Evolutionary conservation across 2,888 invertebrate species (phyloP), one percentile per base, ranked within the genome.

Genomic region (Athalia rosae): DNA sequence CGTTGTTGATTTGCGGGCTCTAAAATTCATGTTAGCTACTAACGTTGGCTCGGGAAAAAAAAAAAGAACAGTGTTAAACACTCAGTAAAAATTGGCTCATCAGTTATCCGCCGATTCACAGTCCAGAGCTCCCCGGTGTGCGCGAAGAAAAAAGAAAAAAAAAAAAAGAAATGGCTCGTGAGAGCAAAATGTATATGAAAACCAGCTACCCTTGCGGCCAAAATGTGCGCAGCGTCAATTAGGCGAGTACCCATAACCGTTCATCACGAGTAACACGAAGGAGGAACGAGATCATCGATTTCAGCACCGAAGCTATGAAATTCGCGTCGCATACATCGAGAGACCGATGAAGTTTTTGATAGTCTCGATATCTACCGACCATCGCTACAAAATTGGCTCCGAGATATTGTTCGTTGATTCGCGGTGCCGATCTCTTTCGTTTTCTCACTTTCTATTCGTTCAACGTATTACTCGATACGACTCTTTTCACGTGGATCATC

Each of bases 211-310:
- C 13, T 7, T 13, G 15, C n/a, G 13, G 28, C 28, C 61, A 6
- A 15, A 15, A 41, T 41, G 9, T n/a, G 15, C 45, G 7, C 9
- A 8, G 59, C 45, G 56, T 71, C 71, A 59, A 71, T 71, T 71
- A 71, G 56, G 45, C 43, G 71, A 71, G 71, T 58, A 71, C 59
- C 71, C 71, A 71, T 71, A 71, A 71, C 71, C 71, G 71, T 71
- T 45, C 45, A 58, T 71, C 71, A 71, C 71, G 13, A 15, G 15
- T 53, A 50, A 53, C 50, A 67, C 67, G n/a, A 13, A 6, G 5
- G 59, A 59, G 59, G 11, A n/a, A 6, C 13, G 4, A 9, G n/a
- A 67, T 67, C 67, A 50, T 67, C 67, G 48, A 67, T 67, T 50
- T 50, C 50, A 67, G 48, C 67, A 50, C 67, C 28, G 67, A 28